A percentile compares a stretch with the other conserved stretches of the same genome.
Evolutionary conservation across 2,113 vertebrate genomes (phyloP).

Genomic region (Orycteropus afer): DNA sequence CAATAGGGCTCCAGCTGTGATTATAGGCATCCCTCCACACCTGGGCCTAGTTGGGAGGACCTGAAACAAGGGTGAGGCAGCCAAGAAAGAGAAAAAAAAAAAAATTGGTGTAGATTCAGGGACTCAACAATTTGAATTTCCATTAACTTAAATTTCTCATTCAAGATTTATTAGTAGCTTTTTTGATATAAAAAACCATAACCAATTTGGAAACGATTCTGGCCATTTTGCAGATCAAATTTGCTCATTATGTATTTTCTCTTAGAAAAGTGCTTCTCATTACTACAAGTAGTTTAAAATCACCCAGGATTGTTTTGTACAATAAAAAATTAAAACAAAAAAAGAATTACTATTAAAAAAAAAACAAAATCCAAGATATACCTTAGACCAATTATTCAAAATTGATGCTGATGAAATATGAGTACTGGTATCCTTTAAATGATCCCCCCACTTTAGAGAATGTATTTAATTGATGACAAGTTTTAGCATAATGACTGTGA

Average conservation of each 20-base stretch:
- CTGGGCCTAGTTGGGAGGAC: neutral
- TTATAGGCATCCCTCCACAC: neutral
- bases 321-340: too few species aligned
- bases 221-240: neutral
- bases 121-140: neutral
- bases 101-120: neutral
- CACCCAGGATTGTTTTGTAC: neutral
- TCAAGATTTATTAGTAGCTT: neutral
- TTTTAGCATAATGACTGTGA: neutral
- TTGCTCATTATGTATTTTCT: neutral
- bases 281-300: neutral
- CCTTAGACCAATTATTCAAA: neutral
- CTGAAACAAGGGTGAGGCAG: neutral
- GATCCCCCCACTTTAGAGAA: neutral
- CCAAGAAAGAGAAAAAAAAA: neutral
- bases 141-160: neutral
- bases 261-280: neutral
- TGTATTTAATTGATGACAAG: neutral
- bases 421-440: neutral
- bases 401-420: neutral
- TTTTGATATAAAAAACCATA: neutral
- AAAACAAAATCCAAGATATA: fast-evolving
- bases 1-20: neutral
- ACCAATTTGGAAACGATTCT: neutral
- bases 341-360: neutral